A percentile compares a stretch with the other conserved stretches of the same genome.
Evolutionary conservation across 2,888 invertebrate species (phyloP).

Genomic region (Laothoe populi): DNA sequence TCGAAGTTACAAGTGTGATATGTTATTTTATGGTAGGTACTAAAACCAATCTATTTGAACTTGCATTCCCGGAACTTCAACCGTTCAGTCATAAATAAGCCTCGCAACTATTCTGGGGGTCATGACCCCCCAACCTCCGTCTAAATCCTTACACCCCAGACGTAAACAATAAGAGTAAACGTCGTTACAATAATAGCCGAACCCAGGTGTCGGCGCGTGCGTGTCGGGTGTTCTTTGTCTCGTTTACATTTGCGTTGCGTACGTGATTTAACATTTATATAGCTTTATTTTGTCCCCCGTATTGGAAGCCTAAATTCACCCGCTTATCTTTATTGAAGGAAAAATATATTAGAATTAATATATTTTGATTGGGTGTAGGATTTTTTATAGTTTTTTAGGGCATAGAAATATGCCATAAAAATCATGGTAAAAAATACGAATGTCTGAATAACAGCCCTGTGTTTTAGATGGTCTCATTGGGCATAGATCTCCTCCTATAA

Average conservation of each 20-base stretch:
- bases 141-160: neutral
- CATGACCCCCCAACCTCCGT: neutral
- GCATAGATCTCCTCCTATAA: too few relatives aligned
- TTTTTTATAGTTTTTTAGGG: too few relatives aligned
- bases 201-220: slow-evolving; percentile 29
- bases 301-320: neutral
- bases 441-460: too few relatives aligned
- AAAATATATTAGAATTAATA: neutral
- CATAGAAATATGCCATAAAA: too few relatives aligned
- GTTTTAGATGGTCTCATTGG: too few relatives aligned
- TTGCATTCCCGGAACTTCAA: too few relatives aligned
- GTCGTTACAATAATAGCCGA: slow-evolving; percentile 15
- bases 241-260: slow-evolving; percentile 13
- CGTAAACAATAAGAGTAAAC: slow-evolving; percentile 23
- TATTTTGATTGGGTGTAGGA: neutral
- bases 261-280: slow-evolving; percentile 23
- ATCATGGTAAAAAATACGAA: too few relatives aligned
- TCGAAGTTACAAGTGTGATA: too few relatives aligned
- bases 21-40: too few relatives aligned
- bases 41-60: too few relatives aligned
- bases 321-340: neutral
- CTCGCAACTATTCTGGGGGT: neutral
- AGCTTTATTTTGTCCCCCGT: slow-evolving; percentile 16
- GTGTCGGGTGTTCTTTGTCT: slow-evolving; percentile 20
- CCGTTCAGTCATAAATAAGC: too few relatives aligned